Evolutionary conservation across 1,140 invertebrate species (phyloP), one percentile per base, ranked within the genome.

Genomic region (Chrysopa pallens): DNA sequence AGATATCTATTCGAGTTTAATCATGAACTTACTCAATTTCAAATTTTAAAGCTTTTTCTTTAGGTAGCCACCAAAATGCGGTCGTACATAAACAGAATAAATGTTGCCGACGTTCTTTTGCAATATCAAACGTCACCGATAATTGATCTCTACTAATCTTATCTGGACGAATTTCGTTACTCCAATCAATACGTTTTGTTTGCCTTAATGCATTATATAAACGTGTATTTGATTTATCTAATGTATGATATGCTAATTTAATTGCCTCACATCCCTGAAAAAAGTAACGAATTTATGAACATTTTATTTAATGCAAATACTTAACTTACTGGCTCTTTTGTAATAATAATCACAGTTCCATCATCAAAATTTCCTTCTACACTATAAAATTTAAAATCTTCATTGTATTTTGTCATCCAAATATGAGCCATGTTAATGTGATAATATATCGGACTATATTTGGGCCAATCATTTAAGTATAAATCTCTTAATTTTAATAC

Each of bases 211-310:
- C 33, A 6, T 51, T 43, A 36, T 42, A 42, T 4, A 51, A 43
- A 2, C 23, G 38, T 23, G 15, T 13, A 29, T 43, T 42, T 8
- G 29, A 38, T 36, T 42, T 42, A 13, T 51, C 45, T n/a, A 47
- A 40, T 1, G 50, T 47, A 36, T 46, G 49, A 1, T 47, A 14
- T 31, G 44, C 44, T 23, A 51, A n/a, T n/a, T 46, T 8, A 17
- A n/a, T n/a, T n/a, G n/a, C 28, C 23, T 28, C 17, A 15, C 9
- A 13, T 7, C 29, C 38, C 49, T 50, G 31, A 39, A 48, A 47
- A 4, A 4, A 4, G 4, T 33, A 31, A 11, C 31, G 31, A 33
- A 33, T 7, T 4, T 2, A 33, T 33, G 4, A 9, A 12, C 2
- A 44, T 38, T 39, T 38, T 38, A 39, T 28, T 3, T 31, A 39